A percentile compares a stretch with the other conserved stretches of the same genome.
Evolutionary conservation across 2,797 vertebrate species (phyloP).

Genomic region (Oreochromis mossambicus): DNA sequence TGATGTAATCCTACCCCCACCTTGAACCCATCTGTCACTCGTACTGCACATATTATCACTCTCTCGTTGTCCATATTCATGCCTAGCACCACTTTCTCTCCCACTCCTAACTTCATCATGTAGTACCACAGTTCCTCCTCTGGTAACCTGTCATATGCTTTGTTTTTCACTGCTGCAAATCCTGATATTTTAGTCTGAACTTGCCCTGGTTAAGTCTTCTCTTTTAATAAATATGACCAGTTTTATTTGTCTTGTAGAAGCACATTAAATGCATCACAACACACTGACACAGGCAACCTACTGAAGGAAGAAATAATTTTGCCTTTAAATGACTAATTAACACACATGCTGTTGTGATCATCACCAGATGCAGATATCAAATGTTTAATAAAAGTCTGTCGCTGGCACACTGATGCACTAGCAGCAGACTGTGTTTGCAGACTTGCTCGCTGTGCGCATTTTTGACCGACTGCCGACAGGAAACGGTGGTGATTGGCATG

Average conservation of each 20-base stretch:
- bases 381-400: neutral
- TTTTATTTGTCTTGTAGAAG: neutral
- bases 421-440: neutral
- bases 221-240: neutral
- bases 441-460: neutral
- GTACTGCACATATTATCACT: rapidly evolving
- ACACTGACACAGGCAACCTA: neutral
- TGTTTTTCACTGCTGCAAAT: neutral
- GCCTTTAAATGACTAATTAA: neutral
- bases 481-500: conserved; percentile 25
- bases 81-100: neutral
- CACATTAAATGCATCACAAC: neutral
- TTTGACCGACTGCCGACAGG: neutral
- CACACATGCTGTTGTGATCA: neutral
- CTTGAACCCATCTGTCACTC: neutral
- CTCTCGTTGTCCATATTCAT: neutral
- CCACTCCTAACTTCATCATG: neutral
- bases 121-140: neutral
- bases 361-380: neutral
- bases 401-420: neutral
- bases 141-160: neutral
- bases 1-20: neutral
- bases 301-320: neutral
- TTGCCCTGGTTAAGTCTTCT: neutral
- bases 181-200: neutral